Base-by-base conservation (phyloP, 2,797 vertebrate genomes). In the Chelidonichthys spinosus region DNA sequence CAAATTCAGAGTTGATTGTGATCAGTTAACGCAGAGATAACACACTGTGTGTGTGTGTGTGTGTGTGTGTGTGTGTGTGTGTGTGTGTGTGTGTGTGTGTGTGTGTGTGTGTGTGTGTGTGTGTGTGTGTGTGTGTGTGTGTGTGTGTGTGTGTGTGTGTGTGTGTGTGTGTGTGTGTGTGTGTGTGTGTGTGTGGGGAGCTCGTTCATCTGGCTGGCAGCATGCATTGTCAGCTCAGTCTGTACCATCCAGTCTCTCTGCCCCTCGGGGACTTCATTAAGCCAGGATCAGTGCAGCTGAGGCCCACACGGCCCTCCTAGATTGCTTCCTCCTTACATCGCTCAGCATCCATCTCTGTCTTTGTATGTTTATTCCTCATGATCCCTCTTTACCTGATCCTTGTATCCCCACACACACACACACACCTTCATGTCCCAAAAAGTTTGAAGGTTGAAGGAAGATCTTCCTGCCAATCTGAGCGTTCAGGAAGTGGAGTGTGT, bases 231-330 rank as follows among this genome's bases (percentile, higher is more conserved):
- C 82, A 89, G 84, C 87, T 71, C 81, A 56, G 74, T 87, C 81
- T 56, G 74, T 87, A 83, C 83, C 83, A 87, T 92, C 78, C 71
- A 50, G 52, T 76, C 77, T 78, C 55, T 82, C 50, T 72, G 82
- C 58, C 88, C 89, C 87, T 86, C 7, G 0, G 88, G 91, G 90
- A 90, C 89, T 86, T 93, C 88, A 90, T 93, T 93, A 92, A 88
- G 79, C 79, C 65, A 17, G 78, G 76, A 86, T 87, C 81, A 76
- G 87, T 87, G 82, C 90, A 92, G 89, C 90, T 92, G 91, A 89
- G 91, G 76, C 88, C 84, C 80, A 72, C 75, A 85, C 78, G 77
- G 70, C 69, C 73, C 79, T 80, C 36, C 70, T 72, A 77, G 74
- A 87, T 88, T 69, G 78, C 82, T 76, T 89, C 73, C 81, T 85